These are phyloP conservation scores for Campoletis sonorensis DNA, from an alignment of 1,140 invertebrate genomes.

Conservation along the genomic window DNA sequence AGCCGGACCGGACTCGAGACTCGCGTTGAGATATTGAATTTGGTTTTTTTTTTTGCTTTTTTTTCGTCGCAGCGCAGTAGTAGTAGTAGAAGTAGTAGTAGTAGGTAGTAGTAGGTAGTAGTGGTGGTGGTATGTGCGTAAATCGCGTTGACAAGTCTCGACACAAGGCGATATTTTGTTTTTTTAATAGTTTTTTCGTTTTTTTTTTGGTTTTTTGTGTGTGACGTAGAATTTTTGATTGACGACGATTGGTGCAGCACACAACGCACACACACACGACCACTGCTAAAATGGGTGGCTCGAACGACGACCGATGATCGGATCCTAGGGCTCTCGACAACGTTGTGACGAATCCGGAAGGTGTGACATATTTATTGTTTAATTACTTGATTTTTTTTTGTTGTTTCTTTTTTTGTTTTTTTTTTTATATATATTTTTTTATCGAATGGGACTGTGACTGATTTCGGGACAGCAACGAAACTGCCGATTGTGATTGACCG, in stretches of 20 bases:
- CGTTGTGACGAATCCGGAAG: slow-evolving; percentile 33
- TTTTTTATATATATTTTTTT: too few relatives aligned
- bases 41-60: slow-evolving; percentile 48
- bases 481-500: slow-evolving; percentile 66
- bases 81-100: slow-evolving; percentile 32
- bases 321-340: slow-evolving; percentile 39
- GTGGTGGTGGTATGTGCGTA: slow-evolving; percentile 41
- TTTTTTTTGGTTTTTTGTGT: neutral
- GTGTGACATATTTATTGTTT: neutral
- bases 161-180: neutral
- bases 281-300: slow-evolving; percentile 35
- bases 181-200: too few relatives aligned
- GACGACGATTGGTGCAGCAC: slow-evolving; percentile 28
- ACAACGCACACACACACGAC: slow-evolving; percentile 35
- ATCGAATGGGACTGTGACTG: slow-evolving; percentile 71
- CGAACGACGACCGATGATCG: slow-evolving; percentile 38
- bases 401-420: too few relatives aligned
- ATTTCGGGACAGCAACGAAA: slow-evolving; percentile 69
- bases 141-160: slow-evolving; percentile 11
- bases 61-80: slow-evolving; percentile 45
- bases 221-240: slow-evolving; percentile 24
- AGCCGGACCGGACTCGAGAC: slow-evolving; percentile 40
- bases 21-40: slow-evolving; percentile 44
- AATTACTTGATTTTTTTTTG: slow-evolving; percentile 50
- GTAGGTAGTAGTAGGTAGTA: slow-evolving; percentile 22